Evolutionary conservation across 2,888 invertebrate species (phyloP).

Genomic region (Galerucella pusilla): DNA sequence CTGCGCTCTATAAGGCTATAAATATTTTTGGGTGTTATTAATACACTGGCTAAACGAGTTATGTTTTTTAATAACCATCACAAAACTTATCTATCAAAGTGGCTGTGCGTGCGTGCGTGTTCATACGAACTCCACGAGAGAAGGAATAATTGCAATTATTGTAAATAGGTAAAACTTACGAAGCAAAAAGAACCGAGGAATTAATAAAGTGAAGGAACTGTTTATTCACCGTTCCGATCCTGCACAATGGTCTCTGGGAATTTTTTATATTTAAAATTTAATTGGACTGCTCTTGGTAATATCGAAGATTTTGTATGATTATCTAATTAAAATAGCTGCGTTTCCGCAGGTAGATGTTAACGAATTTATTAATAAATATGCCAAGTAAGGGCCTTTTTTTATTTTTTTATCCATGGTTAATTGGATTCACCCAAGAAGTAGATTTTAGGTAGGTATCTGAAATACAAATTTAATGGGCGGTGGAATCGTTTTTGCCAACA

Average conservation of each 20-base stretch:
- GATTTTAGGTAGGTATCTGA: background rate
- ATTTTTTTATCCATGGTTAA: background rate
- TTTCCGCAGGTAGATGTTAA: conserved; percentile 12
- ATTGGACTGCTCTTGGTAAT: conserved; percentile 8
- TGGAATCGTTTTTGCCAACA: background rate
- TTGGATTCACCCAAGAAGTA: conserved; percentile 1
- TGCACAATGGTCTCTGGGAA: conserved; percentile 2
- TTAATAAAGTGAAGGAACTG: background rate
- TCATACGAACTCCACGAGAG: too few relatives aligned
- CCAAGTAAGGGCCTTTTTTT: background rate
- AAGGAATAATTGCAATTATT: background rate
- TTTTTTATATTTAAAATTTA: conserved; percentile 11
- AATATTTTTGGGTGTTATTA: background rate
- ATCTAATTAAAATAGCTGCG: conserved; percentile 17
- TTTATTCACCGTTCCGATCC: conserved; percentile 2
- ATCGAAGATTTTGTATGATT: conserved; percentile 13
- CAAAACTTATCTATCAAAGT: background rate
- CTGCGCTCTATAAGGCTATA: background rate
- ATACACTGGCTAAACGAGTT: background rate
- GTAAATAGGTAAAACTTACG: background rate
- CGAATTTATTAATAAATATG: conserved; percentile 17
- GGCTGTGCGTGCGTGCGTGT: too few relatives aligned
- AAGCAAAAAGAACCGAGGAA: background rate
- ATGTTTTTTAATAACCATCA: background rate
- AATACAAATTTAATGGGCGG: background rate